Conservation (phyloP, 2,888 invertebrate genomes). For the Candidula unifasciata region DNA sequence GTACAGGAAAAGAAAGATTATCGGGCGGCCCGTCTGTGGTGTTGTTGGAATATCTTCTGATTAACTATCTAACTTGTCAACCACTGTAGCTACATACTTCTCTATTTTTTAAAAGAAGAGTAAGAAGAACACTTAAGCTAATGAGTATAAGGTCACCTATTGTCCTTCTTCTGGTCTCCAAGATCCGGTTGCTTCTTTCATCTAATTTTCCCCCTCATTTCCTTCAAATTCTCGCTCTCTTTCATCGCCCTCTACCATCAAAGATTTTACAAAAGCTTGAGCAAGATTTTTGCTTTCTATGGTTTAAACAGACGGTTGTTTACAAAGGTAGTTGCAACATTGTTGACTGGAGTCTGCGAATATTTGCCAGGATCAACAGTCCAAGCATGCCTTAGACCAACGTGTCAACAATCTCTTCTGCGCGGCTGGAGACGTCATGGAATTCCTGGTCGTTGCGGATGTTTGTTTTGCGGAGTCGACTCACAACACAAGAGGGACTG, state of each 20-base stretch:
- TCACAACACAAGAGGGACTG: constrained; percentile 13
- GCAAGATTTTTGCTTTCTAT: constrained; percentile 26
- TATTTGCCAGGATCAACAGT: constrained; percentile 43
- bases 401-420: constrained; percentile 35
- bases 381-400: constrained; percentile 13
- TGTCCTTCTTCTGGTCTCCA: background rate
- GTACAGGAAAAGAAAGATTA: too few species aligned
- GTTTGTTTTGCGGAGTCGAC: constrained; percentile 35
- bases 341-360: background rate
- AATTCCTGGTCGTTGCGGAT: constrained; percentile 46
- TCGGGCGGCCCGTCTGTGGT: too few species aligned
- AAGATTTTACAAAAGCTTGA: constrained; percentile 13
- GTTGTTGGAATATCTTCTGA: too few species aligned
- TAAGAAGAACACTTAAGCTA: too few species aligned
- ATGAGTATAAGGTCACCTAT: too few species aligned
- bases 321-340: constrained; percentile 47
- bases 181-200: background rate
- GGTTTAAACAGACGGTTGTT: constrained; percentile 29
- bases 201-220: background rate
- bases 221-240: background rate
- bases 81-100: too few species aligned
- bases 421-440: constrained; percentile 16
- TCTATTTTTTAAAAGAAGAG: too few species aligned
- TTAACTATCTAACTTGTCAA: too few species aligned
- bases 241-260: background rate